These are phyloP conservation scores for Candoia aspera DNA, from an alignment of 2,113 vertebrate species.

Conservation along the genomic window DNA sequence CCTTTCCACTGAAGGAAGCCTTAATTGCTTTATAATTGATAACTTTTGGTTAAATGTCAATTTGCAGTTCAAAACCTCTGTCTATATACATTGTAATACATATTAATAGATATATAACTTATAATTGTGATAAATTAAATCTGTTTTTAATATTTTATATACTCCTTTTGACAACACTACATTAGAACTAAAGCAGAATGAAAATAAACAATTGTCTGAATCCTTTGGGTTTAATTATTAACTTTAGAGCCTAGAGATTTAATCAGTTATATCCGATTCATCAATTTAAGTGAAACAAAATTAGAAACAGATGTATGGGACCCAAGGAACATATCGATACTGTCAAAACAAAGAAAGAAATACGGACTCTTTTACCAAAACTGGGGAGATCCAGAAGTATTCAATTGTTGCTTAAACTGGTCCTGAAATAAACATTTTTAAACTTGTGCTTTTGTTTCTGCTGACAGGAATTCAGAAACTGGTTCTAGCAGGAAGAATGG, in stretches of 20 bases:
- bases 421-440: conserved; percentile 44
- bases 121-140: not conserved
- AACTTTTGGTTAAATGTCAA: not conserved
- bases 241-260: not conserved
- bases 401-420: not conserved
- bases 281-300: not conserved
- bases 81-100: not conserved
- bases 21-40: not conserved
- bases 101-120: not conserved
- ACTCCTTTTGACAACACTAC: not conserved
- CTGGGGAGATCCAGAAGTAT: not conserved
- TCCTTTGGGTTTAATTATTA: not conserved
- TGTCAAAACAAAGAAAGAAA: not conserved
- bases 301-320: not conserved
- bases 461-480: conserved; percentile 97
- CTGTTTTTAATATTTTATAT: not conserved
- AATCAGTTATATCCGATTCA: not conserved
- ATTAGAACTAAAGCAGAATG: not conserved
- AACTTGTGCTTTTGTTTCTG: conserved; percentile 64
- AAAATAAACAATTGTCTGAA: not conserved
- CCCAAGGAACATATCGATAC: not conserved
- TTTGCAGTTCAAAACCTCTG: not conserved
- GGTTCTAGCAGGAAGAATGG: conserved; percentile 98
- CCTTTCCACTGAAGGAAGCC: not conserved
- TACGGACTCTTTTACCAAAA: not conserved